Conservation (phyloP, 2,113 vertebrate genomes). For the Polypterus bichir region DNA sequence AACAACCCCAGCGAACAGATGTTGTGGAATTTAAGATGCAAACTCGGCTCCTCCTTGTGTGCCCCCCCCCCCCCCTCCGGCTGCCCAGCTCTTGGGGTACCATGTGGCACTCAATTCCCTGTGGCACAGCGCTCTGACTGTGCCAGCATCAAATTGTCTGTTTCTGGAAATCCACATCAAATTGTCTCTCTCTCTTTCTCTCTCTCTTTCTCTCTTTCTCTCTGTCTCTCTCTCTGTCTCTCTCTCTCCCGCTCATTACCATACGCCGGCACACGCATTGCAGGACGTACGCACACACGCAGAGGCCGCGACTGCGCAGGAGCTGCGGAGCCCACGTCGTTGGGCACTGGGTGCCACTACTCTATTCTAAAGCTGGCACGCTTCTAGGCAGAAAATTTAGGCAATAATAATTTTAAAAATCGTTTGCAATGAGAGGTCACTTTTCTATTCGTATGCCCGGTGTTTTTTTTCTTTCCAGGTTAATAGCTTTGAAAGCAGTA, state of each 20-base stretch:
- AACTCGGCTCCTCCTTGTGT: conserved; percentile 36
- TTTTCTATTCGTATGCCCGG: no score
- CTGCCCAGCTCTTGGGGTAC: conserved; percentile 51
- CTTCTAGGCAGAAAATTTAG: no score
- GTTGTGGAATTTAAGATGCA: conserved; percentile 79
- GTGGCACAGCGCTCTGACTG: conserved; percentile 42
- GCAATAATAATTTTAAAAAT: no score
- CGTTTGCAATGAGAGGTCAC: no score
- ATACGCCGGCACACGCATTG: no score
- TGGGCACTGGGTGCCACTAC: no score
- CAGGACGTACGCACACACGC: no score
- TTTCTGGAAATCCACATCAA: conserved; percentile 35
- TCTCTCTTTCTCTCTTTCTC: conserved; percentile 7
- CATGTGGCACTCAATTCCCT: conserved; percentile 57
- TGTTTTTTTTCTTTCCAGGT: no score
- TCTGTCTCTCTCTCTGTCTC: conserved; percentile 1
- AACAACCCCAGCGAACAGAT: conserved; percentile 65
- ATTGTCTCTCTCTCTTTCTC: background rate
- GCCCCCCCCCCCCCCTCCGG: conserved; percentile 30
- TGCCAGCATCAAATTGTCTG: conserved; percentile 53
- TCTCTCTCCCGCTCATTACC: conserved; percentile 1
- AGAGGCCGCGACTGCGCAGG: no score
- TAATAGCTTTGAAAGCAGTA: no score
- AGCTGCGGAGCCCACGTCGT: no score
- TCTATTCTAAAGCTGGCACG: no score